Evolutionary conservation across 2,113 vertebrate genomes (phyloP).

Genomic region (Collichthys lucidus): DNA sequence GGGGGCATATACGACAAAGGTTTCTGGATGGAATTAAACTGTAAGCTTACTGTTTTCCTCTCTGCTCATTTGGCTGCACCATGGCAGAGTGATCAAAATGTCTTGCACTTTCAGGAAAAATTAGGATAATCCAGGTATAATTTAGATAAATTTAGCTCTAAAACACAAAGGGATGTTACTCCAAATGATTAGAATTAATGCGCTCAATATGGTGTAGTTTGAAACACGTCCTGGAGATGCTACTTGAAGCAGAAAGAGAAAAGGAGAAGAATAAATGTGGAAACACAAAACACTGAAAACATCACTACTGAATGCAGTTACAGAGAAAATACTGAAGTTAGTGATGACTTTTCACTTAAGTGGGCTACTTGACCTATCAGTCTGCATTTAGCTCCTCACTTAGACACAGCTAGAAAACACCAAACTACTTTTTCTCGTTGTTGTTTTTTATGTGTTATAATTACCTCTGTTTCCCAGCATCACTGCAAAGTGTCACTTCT

Average conservation of each 20-base stretch:
- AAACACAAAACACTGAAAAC: conserved; percentile 13
- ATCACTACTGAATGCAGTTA: conserved; percentile 17
- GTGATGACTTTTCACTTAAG: conserved; percentile 40
- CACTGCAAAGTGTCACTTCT: conserved; percentile 16
- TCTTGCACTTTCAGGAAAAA: conserved; percentile 12
- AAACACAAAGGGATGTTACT: conserved; percentile 19
- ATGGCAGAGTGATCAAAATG: not conserved
- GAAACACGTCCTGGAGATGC: conserved; percentile 25
- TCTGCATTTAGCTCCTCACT: conserved; percentile 47
- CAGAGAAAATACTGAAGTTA: conserved; percentile 25
- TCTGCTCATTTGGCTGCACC: not conserved
- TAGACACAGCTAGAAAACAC: conserved; percentile 7
- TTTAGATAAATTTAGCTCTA: conserved; percentile 33
- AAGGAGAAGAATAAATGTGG: not conserved
- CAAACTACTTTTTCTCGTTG: conserved; percentile 6
- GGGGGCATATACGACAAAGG: not conserved
- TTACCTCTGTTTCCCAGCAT: conserved; percentile 33
- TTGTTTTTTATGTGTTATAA: conserved; percentile 46
- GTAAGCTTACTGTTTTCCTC: not conserved
- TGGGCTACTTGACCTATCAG: conserved; percentile 34
- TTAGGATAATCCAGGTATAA: conserved; percentile 19
- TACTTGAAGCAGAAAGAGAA: conserved; percentile 19
- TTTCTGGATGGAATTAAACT: not conserved
- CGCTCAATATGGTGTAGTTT: conserved; percentile 41
- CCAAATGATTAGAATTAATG: conserved; percentile 45